phyloP scores from a whole-genome alignment of 53 echinoderm and acorn worm genomes.

The Antedon mediterranea region DNA sequence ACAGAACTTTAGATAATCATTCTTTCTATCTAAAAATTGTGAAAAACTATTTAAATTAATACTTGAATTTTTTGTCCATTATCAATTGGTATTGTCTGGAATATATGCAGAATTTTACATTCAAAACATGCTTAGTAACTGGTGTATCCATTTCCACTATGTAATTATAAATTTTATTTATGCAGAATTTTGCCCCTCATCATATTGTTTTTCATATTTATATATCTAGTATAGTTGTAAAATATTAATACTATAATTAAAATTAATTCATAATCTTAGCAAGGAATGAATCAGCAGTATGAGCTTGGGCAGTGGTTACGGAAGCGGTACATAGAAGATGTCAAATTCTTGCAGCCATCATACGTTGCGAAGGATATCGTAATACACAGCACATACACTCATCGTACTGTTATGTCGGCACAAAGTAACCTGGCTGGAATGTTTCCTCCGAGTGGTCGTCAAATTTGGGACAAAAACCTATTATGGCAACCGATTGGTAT shows the following conservation, averaged over 20 bases:
- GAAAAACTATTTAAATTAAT: too few relatives aligned
- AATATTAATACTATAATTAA: neutral
- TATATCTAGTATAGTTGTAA: too few relatives aligned
- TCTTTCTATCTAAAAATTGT: too few relatives aligned
- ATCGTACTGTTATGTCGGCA: slow-evolving; percentile 87
- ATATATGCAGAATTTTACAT: too few relatives aligned
- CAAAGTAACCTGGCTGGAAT: slow-evolving; percentile 60
- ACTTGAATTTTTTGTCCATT: too few relatives aligned
- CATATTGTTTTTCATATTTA: too few relatives aligned
- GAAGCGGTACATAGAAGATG: slow-evolving; percentile 26
- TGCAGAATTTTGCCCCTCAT: neutral
- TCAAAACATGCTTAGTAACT: too few relatives aligned
- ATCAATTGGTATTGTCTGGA: too few relatives aligned
- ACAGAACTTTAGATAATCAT: too few relatives aligned
- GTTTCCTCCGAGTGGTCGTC: slow-evolving; percentile 25
- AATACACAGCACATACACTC: slow-evolving; percentile 53
- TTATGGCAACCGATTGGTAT: slow-evolving; percentile 75
- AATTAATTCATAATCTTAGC: slow-evolving; percentile 25
- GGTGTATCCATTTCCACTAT: too few relatives aligned
- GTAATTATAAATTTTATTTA: neutral
- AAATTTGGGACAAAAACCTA: slow-evolving; percentile 22
- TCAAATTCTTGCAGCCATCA: slow-evolving; percentile 13
- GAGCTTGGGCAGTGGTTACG: slow-evolving; percentile 54
- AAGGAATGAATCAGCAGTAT: slow-evolving; percentile 61
- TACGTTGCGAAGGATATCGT: slow-evolving; percentile 41